These are phyloP conservation scores for Coreius guichenoti DNA, from an alignment of 2,797 vertebrate genomes.

Conservation along the genomic window DNA sequence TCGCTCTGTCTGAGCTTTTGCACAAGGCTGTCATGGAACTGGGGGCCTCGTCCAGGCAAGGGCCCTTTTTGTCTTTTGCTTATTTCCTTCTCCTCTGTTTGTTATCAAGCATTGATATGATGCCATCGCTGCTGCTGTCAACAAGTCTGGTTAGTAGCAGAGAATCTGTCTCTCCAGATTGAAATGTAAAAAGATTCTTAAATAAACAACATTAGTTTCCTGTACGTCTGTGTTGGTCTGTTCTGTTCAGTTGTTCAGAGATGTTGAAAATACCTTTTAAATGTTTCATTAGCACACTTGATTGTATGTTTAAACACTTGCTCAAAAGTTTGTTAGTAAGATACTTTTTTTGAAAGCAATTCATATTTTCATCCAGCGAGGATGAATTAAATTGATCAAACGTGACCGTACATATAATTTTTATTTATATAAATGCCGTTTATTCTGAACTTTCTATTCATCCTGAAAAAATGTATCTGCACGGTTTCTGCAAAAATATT, in stretches of 20 bases:
- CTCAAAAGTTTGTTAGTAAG: neutral
- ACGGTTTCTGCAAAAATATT: neutral
- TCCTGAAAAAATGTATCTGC: neutral
- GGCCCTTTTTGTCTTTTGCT: neutral
- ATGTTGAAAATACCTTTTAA: neutral
- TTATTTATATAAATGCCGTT: neutral
- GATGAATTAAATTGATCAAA: neutral
- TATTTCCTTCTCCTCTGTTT: constrained; percentile 34
- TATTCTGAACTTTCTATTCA: neutral
- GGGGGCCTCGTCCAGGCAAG: constrained; percentile 10
- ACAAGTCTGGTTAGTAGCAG: constrained; percentile 60
- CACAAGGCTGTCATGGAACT: constrained; percentile 22
- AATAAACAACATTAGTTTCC: constrained; percentile 73
- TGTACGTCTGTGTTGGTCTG: constrained; percentile 39
- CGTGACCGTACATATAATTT: neutral
- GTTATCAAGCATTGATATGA: constrained; percentile 61
- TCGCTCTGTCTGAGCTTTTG: constrained; percentile 1
- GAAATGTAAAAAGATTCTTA: constrained; percentile 66
- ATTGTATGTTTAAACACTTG: neutral
- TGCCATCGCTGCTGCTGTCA: constrained; percentile 72
- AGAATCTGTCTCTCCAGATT: constrained; percentile 61
- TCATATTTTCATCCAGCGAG: neutral
- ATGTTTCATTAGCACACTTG: neutral
- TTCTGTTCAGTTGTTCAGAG: neutral
- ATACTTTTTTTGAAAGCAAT: neutral